These are phyloP conservation scores for Nycticebus coucang DNA, from an alignment of 2,113 vertebrate species.

Conservation along the genomic window DNA sequence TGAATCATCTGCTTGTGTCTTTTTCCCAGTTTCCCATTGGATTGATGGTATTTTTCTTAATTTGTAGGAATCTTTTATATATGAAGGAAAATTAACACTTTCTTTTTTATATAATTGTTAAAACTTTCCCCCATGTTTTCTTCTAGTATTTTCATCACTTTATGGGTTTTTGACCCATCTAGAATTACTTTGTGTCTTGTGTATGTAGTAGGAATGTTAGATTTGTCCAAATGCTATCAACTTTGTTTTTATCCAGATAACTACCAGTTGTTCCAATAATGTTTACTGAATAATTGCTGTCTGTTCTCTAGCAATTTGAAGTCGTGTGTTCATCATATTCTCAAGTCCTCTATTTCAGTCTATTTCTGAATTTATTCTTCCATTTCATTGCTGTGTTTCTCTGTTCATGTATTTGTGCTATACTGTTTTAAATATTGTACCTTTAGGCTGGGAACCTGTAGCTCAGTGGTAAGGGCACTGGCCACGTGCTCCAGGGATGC, in stretches of 20 bases:
- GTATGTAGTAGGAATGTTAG: not conserved
- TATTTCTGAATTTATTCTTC: not conserved
- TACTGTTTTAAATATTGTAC: not conserved
- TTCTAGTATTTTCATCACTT: not conserved
- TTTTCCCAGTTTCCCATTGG: not conserved
- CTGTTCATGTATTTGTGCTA: not conserved
- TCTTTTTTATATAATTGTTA: slow-evolving; percentile 17
- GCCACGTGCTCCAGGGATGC: no score
- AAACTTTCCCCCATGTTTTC: not conserved
- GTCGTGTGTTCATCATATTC: not conserved
- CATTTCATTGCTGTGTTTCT: not conserved
- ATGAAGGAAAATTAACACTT: not conserved
- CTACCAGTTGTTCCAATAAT: not conserved
- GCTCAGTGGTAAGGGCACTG: no score
- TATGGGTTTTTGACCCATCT: not conserved
- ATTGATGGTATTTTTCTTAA: not conserved
- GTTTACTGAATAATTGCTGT: not conserved
- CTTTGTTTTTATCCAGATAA: slow-evolving; percentile 3
- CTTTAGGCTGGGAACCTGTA: not conserved
- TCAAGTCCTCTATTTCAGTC: not conserved
- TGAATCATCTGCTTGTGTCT: not conserved
- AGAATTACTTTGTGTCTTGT: not conserved
- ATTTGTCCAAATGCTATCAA: not conserved
- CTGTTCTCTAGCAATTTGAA: not conserved
- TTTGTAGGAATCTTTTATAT: not conserved